Percentiles rank a stretch among this genome's conserved stretches.
phyloP scores from a whole-genome alignment of 2,797 vertebrate genomes.

The Orientallactaga sibirica region DNA sequence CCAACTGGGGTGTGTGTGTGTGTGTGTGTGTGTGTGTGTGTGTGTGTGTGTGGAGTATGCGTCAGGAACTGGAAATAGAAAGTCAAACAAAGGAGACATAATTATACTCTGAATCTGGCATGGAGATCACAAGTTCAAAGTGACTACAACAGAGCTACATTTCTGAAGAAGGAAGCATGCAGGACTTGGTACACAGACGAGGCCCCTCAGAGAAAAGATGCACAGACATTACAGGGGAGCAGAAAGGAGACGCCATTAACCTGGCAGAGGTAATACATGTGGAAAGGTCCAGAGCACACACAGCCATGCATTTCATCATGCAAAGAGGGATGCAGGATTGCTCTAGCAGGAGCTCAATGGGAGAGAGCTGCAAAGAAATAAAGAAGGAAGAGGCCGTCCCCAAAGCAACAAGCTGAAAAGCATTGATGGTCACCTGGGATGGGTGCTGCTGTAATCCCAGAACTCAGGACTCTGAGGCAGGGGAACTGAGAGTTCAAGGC shows the following conservation, averaged over 20 bases:
- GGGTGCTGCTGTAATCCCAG: too few species aligned
- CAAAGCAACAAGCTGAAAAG: not conserved
- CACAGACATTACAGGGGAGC: not conserved
- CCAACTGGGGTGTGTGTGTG: not conserved
- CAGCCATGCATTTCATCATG: not conserved
- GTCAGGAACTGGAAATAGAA: not conserved
- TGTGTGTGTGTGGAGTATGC: not conserved
- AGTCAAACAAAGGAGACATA: not conserved
- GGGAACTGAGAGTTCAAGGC: too few species aligned
- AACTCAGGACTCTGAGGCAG: not conserved
- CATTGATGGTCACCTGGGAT: not conserved
- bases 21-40: too few species aligned
- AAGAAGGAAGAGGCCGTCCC: not conserved
- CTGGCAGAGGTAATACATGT: not conserved
- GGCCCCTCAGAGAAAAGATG: not conserved
- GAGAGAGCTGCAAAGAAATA: not conserved
- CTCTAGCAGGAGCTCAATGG: not conserved
- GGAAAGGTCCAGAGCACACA: not conserved
- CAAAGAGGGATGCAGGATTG: not conserved
- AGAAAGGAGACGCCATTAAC: too few species aligned
- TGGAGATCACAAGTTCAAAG: slow-evolving; percentile 12
- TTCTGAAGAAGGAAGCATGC: not conserved
- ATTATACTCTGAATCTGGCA: not conserved
- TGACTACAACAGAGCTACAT: not conserved
- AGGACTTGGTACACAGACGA: not conserved